phyloP scores from a whole-genome alignment of 2,113 vertebrate genomes.

The Pachycephala philippinensis region DNA sequence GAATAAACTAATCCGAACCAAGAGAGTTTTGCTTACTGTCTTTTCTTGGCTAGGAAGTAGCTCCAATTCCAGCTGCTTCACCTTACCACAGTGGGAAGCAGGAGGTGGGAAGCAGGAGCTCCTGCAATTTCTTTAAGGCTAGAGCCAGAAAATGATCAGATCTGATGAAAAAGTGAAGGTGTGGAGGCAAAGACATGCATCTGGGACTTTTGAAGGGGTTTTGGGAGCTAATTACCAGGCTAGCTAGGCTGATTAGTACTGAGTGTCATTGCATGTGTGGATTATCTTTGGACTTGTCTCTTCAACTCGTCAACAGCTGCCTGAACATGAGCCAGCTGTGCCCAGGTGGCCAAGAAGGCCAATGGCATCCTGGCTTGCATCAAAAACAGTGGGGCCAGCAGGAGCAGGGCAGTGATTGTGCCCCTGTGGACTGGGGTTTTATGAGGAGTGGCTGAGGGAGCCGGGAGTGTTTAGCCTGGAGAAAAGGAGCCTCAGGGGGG shows the following conservation, averaged over 20 bases:
- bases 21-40: not conserved
- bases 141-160: not conserved
- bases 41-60: not conserved
- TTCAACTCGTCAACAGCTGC: not conserved
- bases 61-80: not conserved
- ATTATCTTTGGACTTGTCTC: not conserved
- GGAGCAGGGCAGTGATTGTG: not conserved
- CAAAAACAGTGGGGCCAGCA: not conserved
- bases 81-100: accelerated
- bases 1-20: not conserved
- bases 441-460: not conserved
- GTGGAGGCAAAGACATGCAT: accelerated
- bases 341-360: not conserved
- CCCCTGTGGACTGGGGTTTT: not conserved
- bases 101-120: not conserved
- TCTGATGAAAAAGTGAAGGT: not conserved
- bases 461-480: not conserved
- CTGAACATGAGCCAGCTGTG: not conserved
- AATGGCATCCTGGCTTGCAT: not conserved
- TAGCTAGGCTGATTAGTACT: not conserved
- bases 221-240: not conserved
- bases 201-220: not conserved
- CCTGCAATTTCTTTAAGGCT: not conserved
- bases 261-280: not conserved
- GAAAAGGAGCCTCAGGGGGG: not conserved